Base-by-base conservation (phyloP, 1,140 invertebrate genomes). In the Pseudoatta argentina region DNA sequence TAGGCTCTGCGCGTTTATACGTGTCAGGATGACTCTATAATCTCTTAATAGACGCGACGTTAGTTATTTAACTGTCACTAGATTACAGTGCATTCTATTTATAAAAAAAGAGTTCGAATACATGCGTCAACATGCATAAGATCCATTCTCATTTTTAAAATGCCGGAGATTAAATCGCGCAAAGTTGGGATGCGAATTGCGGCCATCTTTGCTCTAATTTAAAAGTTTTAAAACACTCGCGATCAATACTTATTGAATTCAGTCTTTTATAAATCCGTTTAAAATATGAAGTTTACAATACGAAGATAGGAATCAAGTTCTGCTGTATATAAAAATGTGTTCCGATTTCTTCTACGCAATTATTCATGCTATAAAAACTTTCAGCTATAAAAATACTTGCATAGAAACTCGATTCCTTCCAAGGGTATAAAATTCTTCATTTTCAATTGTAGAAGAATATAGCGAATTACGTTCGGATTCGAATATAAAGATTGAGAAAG, bases 41-140 rank as follows among this genome's bases (percentile, higher is more conserved):
- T 21, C 48, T 55, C 30, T 71, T 81, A 81, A 57, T 71, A 81
- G 64, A 81, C 12, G n/a, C 48, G 44, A 67, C 77, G 69, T 79
- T 64, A n/a, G 16, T 55, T 24, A 53, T 81, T 69, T 55, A 53
- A 78, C 27, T 67, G 76, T 79, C 66, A 55, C 24, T 8, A 10
- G 77, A 59, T 51, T 79, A 27, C 63, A 44, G 10, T 21, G 63
- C 27, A 16, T 79, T 67, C 61, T 53, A 39, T 69, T 79, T 79
- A 18, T 48, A 44, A 76, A 6, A 16, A 39, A 75, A 10, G 16
- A 63, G 44, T 78, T 24, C n/a, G 21, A 64, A 55, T 14, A n/a
- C 18, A 4, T 4, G 14, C 24, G 55, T 3, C 14, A 12, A 21
- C 16, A 24, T 76, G 4, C 30, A 18, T 7, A 7, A 61, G 30